These are phyloP conservation scores for Oophaga sylvatica DNA, from an alignment of 2,797 vertebrate genomes.

Conservation along the genomic window DNA sequence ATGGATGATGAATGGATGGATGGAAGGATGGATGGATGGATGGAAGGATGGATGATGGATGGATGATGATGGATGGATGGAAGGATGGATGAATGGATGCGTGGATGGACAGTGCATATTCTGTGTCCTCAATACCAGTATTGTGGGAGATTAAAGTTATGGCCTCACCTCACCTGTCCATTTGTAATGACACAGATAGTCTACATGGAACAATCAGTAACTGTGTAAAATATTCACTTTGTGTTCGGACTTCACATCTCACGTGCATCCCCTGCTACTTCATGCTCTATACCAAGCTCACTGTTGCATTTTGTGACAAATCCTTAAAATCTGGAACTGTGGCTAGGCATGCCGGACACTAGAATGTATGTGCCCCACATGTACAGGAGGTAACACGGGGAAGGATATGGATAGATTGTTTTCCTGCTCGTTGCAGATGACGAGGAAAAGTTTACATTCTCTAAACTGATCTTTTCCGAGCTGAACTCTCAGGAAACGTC, in stretches of 20 bases:
- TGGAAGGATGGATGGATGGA: background rate
- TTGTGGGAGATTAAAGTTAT: background rate
- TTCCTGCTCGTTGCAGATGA: background rate
- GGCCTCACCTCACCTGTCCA: too few relatives aligned
- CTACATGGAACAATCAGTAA: too few relatives aligned
- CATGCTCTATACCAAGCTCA: background rate
- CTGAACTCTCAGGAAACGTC: conserved; percentile 25
- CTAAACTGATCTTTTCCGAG: conserved; percentile 13
- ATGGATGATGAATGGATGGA: background rate
- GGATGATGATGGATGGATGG: too few relatives aligned
- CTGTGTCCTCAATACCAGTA: background rate
- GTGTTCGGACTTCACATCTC: background rate
- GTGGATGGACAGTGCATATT: background rate
- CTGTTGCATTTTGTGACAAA: background rate
- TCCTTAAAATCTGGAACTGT: background rate
- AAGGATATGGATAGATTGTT: background rate
- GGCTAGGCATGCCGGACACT: background rate
- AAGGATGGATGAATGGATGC: background rate
- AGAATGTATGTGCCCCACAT: background rate
- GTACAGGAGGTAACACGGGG: background rate
- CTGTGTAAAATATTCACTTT: background rate
- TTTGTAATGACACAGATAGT: too few relatives aligned
- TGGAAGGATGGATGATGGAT: too few relatives aligned
- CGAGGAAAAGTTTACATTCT: background rate
- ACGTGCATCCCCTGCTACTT: background rate